phyloP scores from a whole-genome alignment of 2,888 invertebrate species.

The Leptopilina myrica region DNA sequence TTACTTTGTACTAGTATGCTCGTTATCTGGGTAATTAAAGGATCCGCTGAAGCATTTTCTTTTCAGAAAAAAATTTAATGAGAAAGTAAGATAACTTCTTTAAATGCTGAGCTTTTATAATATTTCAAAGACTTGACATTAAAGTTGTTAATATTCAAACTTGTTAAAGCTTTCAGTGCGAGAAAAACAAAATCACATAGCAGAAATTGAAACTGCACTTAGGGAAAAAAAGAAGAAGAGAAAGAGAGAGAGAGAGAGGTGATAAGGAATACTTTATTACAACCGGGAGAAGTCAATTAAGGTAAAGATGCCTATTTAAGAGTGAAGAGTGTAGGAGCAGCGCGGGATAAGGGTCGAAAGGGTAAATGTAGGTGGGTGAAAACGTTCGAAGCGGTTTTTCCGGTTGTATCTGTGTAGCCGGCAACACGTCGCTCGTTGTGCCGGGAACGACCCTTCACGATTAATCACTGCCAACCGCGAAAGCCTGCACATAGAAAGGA shows the following conservation, averaged over 20 bases:
- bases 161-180: background rate
- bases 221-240: no score
- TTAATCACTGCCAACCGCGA: conserved; percentile 66
- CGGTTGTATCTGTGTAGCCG: conserved; percentile 56
- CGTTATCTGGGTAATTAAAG: no score
- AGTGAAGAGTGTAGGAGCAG: conserved; percentile 41
- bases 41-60: no score
- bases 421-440: conserved; percentile 58
- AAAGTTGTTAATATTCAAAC: background rate
- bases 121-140: no score
- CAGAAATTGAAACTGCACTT: background rate
- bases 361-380: conserved; percentile 42
- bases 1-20: no score
- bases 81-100: no score
- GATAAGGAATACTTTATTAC: conserved; percentile 25
- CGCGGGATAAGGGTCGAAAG: conserved; percentile 33
- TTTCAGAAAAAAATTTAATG: no score
- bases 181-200: background rate
- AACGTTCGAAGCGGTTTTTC: conserved; percentile 56
- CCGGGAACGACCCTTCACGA: conserved; percentile 61
- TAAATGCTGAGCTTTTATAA: no score
- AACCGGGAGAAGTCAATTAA: conserved; percentile 7
- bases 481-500: conserved; percentile 48
- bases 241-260: no score
- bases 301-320: conserved; percentile 28